Percentiles rank a stretch among this genome's conserved stretches.
These are phyloP conservation scores for Halisarca cf. caerulea DNA, from an alignment of 37 sponge, comb jelly and placozoan species.

Conservation along the genomic window DNA sequence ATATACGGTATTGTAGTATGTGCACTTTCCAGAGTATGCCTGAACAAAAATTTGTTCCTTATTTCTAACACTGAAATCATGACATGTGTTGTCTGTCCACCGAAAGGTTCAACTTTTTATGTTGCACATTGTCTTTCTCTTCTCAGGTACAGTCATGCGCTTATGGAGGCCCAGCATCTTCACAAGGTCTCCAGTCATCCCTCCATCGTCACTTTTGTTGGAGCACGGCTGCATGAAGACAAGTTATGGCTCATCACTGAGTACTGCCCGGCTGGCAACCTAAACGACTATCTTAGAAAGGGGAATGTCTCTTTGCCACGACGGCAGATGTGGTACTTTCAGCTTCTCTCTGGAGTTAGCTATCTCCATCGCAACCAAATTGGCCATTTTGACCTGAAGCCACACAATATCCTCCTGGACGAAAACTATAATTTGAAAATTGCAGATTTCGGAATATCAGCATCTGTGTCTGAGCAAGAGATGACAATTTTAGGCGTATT, in stretches of 20 bases:
- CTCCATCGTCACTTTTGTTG: slow-evolving; percentile 15
- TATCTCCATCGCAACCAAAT: slow-evolving; percentile 18
- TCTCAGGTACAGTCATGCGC: slow-evolving; percentile 9
- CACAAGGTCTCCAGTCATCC: slow-evolving; percentile 12
- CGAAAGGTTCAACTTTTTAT: too few relatives aligned
- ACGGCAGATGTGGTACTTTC: slow-evolving; percentile 15
- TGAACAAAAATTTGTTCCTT: too few relatives aligned
- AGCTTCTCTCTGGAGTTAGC: background rate
- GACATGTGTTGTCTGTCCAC: too few relatives aligned
- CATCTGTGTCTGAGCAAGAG: slow-evolving; percentile 15
- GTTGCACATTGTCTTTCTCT: too few relatives aligned
- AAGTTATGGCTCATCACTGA: slow-evolving; percentile 23
- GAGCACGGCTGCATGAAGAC: background rate
- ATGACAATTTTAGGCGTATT: slow-evolving; percentile 7
- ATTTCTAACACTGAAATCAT: too few relatives aligned
- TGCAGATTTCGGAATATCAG: slow-evolving; percentile 27
- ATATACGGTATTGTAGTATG: too few relatives aligned
- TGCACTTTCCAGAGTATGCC: background rate
- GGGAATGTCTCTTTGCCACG: slow-evolving; percentile 17
- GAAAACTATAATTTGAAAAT: slow-evolving; percentile 8
- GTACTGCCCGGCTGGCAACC: slow-evolving; percentile 15
- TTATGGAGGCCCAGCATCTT: slow-evolving; percentile 2
- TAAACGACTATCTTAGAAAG: slow-evolving; percentile 21
- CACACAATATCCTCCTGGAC: slow-evolving; percentile 23
- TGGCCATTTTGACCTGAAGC: slow-evolving; percentile 27